These are phyloP conservation scores for Brachionus koreanus DNA, from an alignment of 1,140 invertebrate genomes.

Conservation along the genomic window DNA sequence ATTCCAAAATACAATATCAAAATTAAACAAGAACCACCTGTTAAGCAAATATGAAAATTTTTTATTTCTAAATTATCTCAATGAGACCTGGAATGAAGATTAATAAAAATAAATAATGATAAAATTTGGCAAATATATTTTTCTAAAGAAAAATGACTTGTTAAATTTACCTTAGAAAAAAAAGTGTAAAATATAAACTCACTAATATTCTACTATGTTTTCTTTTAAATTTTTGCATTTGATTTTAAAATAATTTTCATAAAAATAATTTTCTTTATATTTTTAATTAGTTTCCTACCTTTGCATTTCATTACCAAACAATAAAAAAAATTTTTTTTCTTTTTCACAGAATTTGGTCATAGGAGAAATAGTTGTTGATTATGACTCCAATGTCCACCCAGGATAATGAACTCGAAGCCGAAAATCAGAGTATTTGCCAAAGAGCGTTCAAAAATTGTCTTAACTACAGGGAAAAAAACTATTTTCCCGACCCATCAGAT, in stretches of 20 bases:
- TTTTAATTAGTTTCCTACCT: neutral
- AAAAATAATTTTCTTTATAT: neutral
- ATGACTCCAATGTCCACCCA: neutral
- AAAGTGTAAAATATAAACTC: neutral
- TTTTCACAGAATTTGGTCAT: neutral
- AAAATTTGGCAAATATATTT: neutral
- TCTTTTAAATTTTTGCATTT: neutral
- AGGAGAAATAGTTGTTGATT: neutral
- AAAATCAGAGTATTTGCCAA: conserved; percentile 8
- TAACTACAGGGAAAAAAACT: neutral
- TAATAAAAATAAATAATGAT: neutral
- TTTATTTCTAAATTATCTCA: neutral
- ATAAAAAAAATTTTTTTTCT: neutral
- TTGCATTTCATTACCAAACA: neutral
- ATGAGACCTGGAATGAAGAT: neutral
- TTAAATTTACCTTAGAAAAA: neutral
- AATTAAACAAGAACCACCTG: no score
- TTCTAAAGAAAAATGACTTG: neutral
- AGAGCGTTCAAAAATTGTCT: neutral
- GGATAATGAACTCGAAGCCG: neutral
- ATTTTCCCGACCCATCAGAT: neutral
- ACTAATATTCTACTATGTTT: neutral
- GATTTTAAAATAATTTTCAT: conserved; percentile 11
- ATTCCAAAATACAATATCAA: neutral
- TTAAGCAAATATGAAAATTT: neutral